Evolutionary conservation across 1,140 invertebrate species (phyloP).

Genomic region (Pachypeltis micranthus): DNA sequence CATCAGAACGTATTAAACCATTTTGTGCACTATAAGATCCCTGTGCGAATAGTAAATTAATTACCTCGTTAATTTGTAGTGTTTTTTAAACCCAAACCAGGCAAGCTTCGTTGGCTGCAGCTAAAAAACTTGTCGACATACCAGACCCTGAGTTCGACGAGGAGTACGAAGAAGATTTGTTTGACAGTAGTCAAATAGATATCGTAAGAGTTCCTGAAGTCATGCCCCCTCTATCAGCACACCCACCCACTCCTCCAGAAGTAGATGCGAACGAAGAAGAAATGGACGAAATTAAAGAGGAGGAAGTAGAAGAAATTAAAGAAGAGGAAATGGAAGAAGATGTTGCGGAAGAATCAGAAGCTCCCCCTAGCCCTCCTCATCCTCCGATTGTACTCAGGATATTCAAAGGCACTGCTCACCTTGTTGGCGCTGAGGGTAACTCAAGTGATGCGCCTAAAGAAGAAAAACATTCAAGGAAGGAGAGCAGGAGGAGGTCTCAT

Average conservation of each 20-base stretch:
- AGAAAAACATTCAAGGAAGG: conserved; percentile 17
- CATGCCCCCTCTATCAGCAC: conserved; percentile 15
- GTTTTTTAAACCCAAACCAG: conserved; percentile 5
- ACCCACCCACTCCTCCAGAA: conserved; percentile 21
- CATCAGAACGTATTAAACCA: no score
- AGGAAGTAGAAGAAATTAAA: conserved; percentile 11
- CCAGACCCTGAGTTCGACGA: conserved; percentile 22
- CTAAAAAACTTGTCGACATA: conserved; percentile 17
- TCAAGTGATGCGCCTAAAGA: conserved; percentile 38
- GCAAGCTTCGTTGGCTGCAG: conserved; percentile 19
- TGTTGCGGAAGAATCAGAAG: conserved; percentile 28
- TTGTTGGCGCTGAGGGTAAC: conserved; percentile 21
- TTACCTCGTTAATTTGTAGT: not conserved
- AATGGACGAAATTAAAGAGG: conserved; percentile 21
- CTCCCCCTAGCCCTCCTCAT: conserved; percentile 42
- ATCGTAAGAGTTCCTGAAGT: conserved; percentile 18
- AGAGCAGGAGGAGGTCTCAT: conserved; percentile 18
- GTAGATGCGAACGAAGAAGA: not conserved
- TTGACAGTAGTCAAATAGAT: conserved; percentile 32
- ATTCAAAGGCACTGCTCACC: conserved; percentile 46
- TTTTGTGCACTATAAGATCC: no score
- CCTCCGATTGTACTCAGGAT: conserved; percentile 55
- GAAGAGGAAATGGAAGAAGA: conserved; percentile 13
- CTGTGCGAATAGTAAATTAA: not conserved
- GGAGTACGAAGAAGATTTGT: conserved; percentile 19